These are phyloP conservation scores for Batillaria attramentaria DNA, from an alignment of 1,140 invertebrate genomes.

Conservation along the genomic window DNA sequence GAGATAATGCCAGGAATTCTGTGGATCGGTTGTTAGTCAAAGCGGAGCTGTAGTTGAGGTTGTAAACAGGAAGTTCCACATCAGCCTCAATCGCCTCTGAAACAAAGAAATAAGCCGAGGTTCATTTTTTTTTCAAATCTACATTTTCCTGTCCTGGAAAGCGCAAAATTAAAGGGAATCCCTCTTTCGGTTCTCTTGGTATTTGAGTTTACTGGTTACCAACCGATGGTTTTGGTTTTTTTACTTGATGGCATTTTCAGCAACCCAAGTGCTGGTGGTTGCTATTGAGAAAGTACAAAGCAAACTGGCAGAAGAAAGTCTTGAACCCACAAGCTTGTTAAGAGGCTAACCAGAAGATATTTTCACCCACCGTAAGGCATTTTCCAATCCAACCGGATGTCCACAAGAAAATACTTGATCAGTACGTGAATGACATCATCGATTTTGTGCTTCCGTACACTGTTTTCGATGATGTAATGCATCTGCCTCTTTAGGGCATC, in stretches of 20 bases:
- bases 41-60: slow-evolving; percentile 30
- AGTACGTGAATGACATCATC: slow-evolving; percentile 28
- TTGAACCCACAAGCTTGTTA: too few species aligned
- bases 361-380: slow-evolving; percentile 25
- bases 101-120: too few species aligned
- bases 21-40: slow-evolving; percentile 23
- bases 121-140: too few species aligned
- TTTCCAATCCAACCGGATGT: slow-evolving; percentile 32
- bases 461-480: slow-evolving; percentile 31
- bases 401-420: slow-evolving; percentile 32
- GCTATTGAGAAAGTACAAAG: neutral
- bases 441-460: neutral
- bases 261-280: neutral
- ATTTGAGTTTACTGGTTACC: too few species aligned
- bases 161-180: too few species aligned
- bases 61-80: slow-evolving; percentile 33
- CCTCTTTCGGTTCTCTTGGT: too few species aligned
- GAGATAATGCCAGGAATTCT: slow-evolving; percentile 12
- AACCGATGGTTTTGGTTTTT: too few species aligned
- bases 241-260: too few species aligned
- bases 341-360: too few species aligned
- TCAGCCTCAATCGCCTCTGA: slow-evolving; percentile 33
- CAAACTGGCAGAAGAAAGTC: neutral
- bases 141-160: too few species aligned
- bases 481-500: slow-evolving; percentile 14